phyloP scores from a whole-genome alignment of 2,888 invertebrate genomes.

The Lycocerus yunnanus region DNA sequence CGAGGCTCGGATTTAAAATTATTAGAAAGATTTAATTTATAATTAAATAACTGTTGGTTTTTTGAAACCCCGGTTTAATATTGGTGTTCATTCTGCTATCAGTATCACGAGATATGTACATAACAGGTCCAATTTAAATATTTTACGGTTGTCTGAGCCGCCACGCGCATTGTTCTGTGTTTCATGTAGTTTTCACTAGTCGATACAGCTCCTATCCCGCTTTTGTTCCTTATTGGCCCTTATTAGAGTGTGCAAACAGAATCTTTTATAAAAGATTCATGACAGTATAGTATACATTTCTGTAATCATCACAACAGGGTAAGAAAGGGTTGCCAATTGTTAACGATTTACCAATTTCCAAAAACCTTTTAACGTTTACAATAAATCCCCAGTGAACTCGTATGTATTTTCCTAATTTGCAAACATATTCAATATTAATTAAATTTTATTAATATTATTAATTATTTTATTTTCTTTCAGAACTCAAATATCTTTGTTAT shows the following conservation, averaged over 20 bases:
- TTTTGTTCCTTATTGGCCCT: constrained; percentile 20
- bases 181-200: constrained; percentile 25
- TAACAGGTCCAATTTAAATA: constrained; percentile 53
- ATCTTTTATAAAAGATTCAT: constrained; percentile 15
- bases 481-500: too few species aligned
- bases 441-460: not conserved
- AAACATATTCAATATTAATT: not conserved
- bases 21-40: not conserved
- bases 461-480: too few species aligned
- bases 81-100: constrained; percentile 45
- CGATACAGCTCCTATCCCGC: constrained; percentile 20
- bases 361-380: constrained; percentile 29
- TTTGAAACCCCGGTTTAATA: constrained; percentile 1
- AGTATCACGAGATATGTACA: constrained; percentile 49
- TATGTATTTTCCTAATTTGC: constrained; percentile 13
- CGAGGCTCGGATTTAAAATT: not conserved
- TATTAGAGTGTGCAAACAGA: constrained; percentile 17
- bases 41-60: constrained; percentile 1
- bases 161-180: constrained; percentile 38
- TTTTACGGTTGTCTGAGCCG: constrained; percentile 49
- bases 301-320: constrained; percentile 19
- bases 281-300: constrained; percentile 12
- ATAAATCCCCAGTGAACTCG: constrained; percentile 20
- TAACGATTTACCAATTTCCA: constrained; percentile 13
- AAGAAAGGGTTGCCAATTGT: constrained; percentile 8